Conservation (phyloP, 2,797 vertebrate species). For the Mormyrus hasselquistii region DNA sequence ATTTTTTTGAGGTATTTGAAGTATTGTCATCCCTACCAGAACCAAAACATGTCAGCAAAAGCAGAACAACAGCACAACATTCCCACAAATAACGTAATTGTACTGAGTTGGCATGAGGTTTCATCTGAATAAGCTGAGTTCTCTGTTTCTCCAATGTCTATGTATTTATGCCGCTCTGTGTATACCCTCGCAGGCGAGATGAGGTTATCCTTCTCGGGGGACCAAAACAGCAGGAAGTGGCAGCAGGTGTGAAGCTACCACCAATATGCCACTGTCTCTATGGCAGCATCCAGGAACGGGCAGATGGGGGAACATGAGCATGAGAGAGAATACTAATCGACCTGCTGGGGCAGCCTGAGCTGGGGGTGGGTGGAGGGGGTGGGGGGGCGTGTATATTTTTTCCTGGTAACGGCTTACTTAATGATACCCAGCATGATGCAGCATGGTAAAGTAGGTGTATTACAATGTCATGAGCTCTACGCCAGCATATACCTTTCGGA, state of each 20-base stretch:
- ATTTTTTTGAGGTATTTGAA: background rate
- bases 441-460: background rate
- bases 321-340: constrained; percentile 3
- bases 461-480: background rate
- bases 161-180: background rate
- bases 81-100: background rate
- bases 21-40: background rate
- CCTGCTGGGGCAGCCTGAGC: background rate
- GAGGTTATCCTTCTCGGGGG: background rate
- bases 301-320: constrained; percentile 5
- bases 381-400: background rate
- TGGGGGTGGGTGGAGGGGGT: background rate
- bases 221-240: background rate
- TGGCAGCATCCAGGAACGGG: background rate
- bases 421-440: background rate
- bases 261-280: background rate
- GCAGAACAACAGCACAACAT: background rate
- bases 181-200: background rate
- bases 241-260: background rate
- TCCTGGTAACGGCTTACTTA: background rate
- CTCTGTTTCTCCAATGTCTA: background rate
- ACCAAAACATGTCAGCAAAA: background rate
- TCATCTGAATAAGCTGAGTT: background rate
- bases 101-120: background rate
- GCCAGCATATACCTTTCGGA: background rate